phyloP scores from a whole-genome alignment of 2,888 invertebrate genomes.

The Oscheius sp. region DNA sequence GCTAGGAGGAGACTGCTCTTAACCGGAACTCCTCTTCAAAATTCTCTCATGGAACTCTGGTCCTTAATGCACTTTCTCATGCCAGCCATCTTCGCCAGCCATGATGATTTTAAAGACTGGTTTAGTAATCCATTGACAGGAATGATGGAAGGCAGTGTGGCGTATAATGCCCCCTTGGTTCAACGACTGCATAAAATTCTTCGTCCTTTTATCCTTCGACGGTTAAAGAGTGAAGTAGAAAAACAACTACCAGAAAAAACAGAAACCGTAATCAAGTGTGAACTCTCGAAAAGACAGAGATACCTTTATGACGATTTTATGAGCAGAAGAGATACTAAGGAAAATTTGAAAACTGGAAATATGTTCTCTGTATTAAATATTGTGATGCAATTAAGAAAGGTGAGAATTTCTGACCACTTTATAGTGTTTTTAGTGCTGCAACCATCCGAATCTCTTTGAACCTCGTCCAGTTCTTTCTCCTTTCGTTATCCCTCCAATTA shows the following conservation, averaged over 20 bases:
- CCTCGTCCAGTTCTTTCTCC: conserved; percentile 92
- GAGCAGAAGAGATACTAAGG: conserved; percentile 91
- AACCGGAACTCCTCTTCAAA: conserved; percentile 92
- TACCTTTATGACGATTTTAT: conserved; percentile 99
- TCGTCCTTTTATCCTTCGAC: conserved; percentile 88
- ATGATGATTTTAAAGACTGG: conserved; percentile 95
- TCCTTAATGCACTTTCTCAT: conserved; percentile 97
- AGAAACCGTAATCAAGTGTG: conserved; percentile 91
- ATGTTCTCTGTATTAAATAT: conserved; percentile 93
- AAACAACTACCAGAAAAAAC: conserved; percentile 96
- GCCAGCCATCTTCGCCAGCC: conserved; percentile 95
- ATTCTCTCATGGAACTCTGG: conserved; percentile 95
- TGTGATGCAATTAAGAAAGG: conserved; percentile 91
- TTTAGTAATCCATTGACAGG: conserved; percentile 93
- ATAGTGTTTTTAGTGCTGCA: conserved; percentile 76
- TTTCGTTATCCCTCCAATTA: conserved; percentile 74
- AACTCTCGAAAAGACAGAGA: conserved; percentile 92
- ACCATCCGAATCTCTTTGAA: conserved; percentile 97
- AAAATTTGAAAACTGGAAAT: conserved; percentile 90
- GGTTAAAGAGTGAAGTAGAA: conserved; percentile 92
- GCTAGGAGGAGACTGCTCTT: conserved; percentile 87
- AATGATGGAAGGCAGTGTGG: conserved; percentile 91
- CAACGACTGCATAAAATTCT: conserved; percentile 90
- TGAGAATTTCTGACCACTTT: conserved; percentile 72
- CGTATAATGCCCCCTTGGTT: conserved; percentile 88